Evolutionary conservation across 2,888 invertebrate species (phyloP).

Genomic region (Stictocephala bisonia): DNA sequence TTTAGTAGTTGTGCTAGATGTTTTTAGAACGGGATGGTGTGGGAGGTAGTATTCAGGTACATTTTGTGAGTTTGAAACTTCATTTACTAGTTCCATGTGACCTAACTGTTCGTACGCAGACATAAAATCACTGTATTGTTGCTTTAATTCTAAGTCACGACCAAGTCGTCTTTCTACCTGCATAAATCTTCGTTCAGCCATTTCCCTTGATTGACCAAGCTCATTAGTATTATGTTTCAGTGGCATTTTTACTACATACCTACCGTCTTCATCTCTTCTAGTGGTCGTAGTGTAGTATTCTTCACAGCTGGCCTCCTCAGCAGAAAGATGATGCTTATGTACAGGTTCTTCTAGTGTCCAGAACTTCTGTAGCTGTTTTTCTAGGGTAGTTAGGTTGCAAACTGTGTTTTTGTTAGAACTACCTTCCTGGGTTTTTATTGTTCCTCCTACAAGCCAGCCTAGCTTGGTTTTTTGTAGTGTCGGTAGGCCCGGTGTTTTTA

Average conservation of each 20-base stretch:
- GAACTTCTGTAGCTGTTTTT: slow-evolving; percentile 6
- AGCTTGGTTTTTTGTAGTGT: slow-evolving; percentile 13
- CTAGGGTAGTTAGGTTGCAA: not conserved
- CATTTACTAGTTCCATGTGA: slow-evolving; percentile 12
- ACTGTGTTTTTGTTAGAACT: not conserved
- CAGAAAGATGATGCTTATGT: not conserved
- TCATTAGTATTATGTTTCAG: not conserved
- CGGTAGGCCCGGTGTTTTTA: not conserved
- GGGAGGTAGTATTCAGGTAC: not conserved
- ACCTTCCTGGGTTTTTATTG: not conserved
- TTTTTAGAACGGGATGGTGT: slow-evolving; percentile 5
- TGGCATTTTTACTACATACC: not conserved
- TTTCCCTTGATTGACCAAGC: slow-evolving; percentile 1
- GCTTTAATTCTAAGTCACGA: not conserved
- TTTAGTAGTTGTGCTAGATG: slow-evolving; percentile 23
- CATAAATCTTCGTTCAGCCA: not conserved
- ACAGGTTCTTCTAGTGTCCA: slow-evolving; percentile 2
- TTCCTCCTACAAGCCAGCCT: slow-evolving; percentile 25
- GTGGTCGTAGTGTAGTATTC: slow-evolving; percentile 5
- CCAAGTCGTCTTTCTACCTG: not conserved
- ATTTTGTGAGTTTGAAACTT: not conserved
- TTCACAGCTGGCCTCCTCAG: not conserved
- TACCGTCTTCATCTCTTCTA: not conserved
- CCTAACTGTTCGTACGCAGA: not conserved
- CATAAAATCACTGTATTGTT: slow-evolving; percentile 6